Evolutionary conservation across 2,888 invertebrate species (phyloP), one percentile per base, ranked within the genome.

Genomic region (Cosmia trapezina): DNA sequence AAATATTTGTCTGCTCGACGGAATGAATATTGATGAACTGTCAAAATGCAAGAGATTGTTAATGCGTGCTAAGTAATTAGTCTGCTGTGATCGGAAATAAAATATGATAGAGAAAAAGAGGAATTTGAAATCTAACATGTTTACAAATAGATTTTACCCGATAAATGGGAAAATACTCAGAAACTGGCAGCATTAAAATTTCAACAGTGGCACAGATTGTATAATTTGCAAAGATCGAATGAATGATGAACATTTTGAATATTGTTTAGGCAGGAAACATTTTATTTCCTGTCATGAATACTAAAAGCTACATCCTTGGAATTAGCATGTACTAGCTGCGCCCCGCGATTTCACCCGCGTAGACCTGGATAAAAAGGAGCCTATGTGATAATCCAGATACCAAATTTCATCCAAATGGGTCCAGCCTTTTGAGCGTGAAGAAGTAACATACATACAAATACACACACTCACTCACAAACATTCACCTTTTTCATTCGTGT

Each of bases 181-280:
- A 53, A n/a, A 17, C 14, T 76, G 68, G 19, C 53, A 68, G 6
- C 60, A 68, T 33, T 49, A 4, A 11, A 51, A 28, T 28, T 37
- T 6, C 9, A 45, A 45, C 14, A 22, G 14, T 11, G 7, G 22
- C 49, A 65, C 41, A 65, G 56, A 28, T 71, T 4, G 37, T 6
- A 37, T 37, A 37, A 37, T 4, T 70, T 70, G 45, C 51, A 57
- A 54, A 12, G 60, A 53, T 47, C 28, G 19, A 73, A 59, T 57
- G 51, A 73, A 57, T 22, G 19, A 53, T 12, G 12, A 61, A 28
- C 2, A 12, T 37, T 7, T 41, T 69, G 9, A 17, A n/a, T 53
- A 37, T 37, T 22, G 28, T 57, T 37, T 19, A 14, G 19, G 14
- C 28, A 28, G 12, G 47, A n/a, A 47, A 28, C 56, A 41, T 33